phyloP scores from a whole-genome alignment of 2,113 vertebrate genomes.

The Conger conger region DNA sequence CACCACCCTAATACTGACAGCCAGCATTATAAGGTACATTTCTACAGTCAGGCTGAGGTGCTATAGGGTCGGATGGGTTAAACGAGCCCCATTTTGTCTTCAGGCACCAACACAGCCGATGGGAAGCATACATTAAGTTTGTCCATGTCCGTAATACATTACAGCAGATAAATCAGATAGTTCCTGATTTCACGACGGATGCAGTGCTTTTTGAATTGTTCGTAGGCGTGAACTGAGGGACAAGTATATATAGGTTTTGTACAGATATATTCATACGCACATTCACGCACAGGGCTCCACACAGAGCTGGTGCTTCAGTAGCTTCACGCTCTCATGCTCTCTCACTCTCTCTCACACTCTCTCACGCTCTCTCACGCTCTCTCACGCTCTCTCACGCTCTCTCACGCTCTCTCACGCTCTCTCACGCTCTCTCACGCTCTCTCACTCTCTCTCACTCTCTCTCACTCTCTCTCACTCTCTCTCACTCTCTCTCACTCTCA shows the following conservation, averaged over 20 bases:
- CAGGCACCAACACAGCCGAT: slow-evolving; percentile 10
- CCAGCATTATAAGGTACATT: neutral
- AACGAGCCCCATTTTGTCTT: slow-evolving; percentile 5
- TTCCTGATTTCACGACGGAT: slow-evolving; percentile 17
- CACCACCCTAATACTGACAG: neutral
- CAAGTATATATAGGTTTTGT: neutral
- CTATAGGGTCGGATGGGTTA: neutral
- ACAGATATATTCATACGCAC: slow-evolving; percentile 6
- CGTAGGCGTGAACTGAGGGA: slow-evolving; percentile 2
- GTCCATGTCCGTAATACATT: no score
- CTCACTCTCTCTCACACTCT: no score
- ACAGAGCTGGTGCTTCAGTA: slow-evolving; percentile 83
- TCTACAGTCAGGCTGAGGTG: neutral
- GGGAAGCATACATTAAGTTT: slow-evolving; percentile 3
- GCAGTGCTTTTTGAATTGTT: slow-evolving; percentile 24
- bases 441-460: no score
- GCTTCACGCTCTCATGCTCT: no score
- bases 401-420: no score
- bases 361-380: no score
- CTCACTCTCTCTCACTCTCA: no score
- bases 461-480: no score
- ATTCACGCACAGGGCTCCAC: slow-evolving; percentile 22
- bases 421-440: no score
- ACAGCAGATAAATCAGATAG: slow-evolving; percentile 18
- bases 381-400: no score